Conservation (phyloP, 92 coral and sea anemone species). For the Diadumene lineata region DNA sequence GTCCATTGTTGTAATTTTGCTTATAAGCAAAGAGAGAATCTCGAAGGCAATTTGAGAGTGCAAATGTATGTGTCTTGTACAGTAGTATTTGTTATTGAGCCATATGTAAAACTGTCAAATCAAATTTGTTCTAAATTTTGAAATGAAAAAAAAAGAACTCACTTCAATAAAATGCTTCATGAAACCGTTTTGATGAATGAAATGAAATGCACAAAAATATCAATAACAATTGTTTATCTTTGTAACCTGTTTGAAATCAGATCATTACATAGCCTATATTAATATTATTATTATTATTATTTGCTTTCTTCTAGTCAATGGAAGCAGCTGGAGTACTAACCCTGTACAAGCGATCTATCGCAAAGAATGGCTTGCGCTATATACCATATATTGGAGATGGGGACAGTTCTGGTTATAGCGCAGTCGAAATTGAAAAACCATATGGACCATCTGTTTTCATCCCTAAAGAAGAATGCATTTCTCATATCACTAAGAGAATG, state of each 20-base stretch:
- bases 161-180: too few relatives aligned
- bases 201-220: too few relatives aligned
- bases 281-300: too few relatives aligned
- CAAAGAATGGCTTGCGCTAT: neutral
- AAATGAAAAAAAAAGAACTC: too few relatives aligned
- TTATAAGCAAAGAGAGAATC: neutral
- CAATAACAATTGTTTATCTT: too few relatives aligned
- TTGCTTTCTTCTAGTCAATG: neutral
- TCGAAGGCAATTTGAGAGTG: neutral
- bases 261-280: neutral
- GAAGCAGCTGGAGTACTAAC: neutral
- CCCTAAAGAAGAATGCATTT: conserved; percentile 33
- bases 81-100: neutral
- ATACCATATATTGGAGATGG: neutral
- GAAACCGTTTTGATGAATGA: too few relatives aligned
- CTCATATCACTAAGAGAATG: conserved; percentile 36
- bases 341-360: neutral
- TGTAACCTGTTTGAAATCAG: neutral
- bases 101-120: neutral
- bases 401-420: neutral
- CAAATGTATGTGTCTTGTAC: neutral
- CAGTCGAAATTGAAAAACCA: too few relatives aligned
- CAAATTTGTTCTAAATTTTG: neutral
- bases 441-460: conserved; percentile 26
- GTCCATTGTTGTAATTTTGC: neutral